phyloP scores from a whole-genome alignment of 2,888 invertebrate species.

The Abrostola tripartita region DNA sequence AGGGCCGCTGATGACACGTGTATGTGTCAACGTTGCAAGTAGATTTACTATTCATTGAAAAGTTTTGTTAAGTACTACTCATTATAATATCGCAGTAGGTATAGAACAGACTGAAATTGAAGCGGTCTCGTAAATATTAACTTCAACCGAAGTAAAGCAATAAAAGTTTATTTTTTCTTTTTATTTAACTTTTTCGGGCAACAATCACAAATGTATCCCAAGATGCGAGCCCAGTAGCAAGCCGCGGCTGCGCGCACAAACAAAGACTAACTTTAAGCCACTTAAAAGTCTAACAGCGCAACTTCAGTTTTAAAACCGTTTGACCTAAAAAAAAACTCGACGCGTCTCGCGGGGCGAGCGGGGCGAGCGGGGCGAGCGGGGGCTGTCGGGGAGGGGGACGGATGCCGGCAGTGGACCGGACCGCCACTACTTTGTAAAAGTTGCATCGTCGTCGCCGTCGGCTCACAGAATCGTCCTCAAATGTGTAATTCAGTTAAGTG shows the following conservation, averaged over 20 bases:
- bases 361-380: conserved; percentile 12
- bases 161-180: conserved; percentile 37
- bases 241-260: conserved; percentile 52
- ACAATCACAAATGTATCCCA: conserved; percentile 42
- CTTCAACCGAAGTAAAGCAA: conserved; percentile 32
- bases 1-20: too few relatives aligned
- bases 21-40: too few relatives aligned
- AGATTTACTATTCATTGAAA: too few relatives aligned
- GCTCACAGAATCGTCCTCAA: conserved; percentile 25
- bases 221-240: conserved; percentile 32
- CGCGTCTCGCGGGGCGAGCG: conserved; percentile 6
- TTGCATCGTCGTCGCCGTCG: conserved; percentile 6
- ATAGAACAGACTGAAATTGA: not conserved
- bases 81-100: too few relatives aligned
- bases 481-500: conserved; percentile 36
- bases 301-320: conserved; percentile 71
- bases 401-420: not conserved
- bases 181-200: conserved; percentile 34
- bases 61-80: too few relatives aligned
- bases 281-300: conserved; percentile 70
- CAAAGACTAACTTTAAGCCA: conserved; percentile 69
- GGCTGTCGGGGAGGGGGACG: not conserved
- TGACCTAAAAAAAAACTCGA: conserved; percentile 64
- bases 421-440: conserved; percentile 17
- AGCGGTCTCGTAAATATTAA: conserved; percentile 22